Evolutionary conservation across 2,888 invertebrate genomes (phyloP), one percentile per base, ranked within the genome.

Genomic region (Yponomeuta malinellus): DNA sequence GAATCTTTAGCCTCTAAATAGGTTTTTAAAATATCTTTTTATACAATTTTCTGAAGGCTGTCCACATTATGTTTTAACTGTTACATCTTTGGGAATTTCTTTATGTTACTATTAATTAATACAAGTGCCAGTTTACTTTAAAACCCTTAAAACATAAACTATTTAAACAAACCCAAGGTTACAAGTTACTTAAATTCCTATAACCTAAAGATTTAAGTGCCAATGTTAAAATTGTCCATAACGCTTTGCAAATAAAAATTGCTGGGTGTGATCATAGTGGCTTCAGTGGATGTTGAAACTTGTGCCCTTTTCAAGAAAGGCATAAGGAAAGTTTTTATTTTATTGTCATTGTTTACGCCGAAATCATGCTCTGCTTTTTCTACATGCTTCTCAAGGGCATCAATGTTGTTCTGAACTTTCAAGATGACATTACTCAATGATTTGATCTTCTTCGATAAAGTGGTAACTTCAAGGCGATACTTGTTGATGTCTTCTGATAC

Each of bases 351-450:
- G 33, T 87, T 89, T 2, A 94, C 83, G 73, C 93, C 93, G 74
- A 94, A 92, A 72, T 94, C 93, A 48, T 83, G 77, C 82, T 95
- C 95, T 5, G 95, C 94, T 71, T 90, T 90, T 74, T 93, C 93
- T 43, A 95, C 87, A 74, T 93, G 92, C 75, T 89, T 91, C 79
- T 95, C 95, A 29, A 95, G 77, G 15, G 93, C 76, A 78, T 94
- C 94, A 43, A 90, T 82, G 78, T 93, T 93, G 66, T 74, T 77
- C 72, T 85, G 84, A 9, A 95, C 89, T 72, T 86, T 88, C 10
- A 83, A 78, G n/a, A 95, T 89, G 69, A 95, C 89, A 71, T 87
- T 79, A 74, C 93, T 92, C 63, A 95, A 74, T 68, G 91, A 91
- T 73, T 92, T 86, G 68, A 95, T 93, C 78, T 94, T 93, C 72